Evolutionary conservation across 2,113 vertebrate species (phyloP).

Genomic region (Anhinga rufa): DNA sequence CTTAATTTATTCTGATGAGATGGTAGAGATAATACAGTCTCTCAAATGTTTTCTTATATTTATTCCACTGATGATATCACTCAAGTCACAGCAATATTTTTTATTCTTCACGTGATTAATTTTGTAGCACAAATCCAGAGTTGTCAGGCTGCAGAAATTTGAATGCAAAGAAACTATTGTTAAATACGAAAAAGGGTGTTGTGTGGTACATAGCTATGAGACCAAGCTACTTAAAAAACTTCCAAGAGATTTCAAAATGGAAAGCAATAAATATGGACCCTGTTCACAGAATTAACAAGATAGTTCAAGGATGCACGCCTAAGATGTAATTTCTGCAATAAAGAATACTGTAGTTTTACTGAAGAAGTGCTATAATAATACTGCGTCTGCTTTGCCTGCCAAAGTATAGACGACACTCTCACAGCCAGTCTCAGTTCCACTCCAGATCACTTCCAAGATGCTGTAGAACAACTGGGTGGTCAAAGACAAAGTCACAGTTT

Average conservation of each 20-base stretch:
- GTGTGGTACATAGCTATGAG: neutral
- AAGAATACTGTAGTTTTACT: neutral
- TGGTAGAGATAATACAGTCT: neutral
- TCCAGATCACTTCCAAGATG: slow-evolving; percentile 60
- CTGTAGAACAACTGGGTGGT: slow-evolving; percentile 49
- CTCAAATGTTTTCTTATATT: neutral
- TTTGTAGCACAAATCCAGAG: neutral
- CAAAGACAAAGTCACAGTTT: slow-evolving; percentile 45
- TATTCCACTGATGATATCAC: neutral
- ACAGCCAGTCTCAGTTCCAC: slow-evolving; percentile 61
- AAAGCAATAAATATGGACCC: neutral
- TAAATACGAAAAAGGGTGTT: neutral
- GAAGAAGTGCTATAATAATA: slow-evolving; percentile 1
- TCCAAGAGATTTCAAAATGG: neutral
- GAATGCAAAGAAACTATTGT: neutral
- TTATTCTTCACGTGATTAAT: neutral
- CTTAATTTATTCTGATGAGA: neutral
- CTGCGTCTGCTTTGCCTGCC: slow-evolving; percentile 40
- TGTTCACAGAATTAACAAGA: neutral
- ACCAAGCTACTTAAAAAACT: neutral
- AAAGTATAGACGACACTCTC: slow-evolving; percentile 39
- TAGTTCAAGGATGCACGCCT: neutral
- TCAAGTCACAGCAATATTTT: neutral
- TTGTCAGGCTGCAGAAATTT: neutral
- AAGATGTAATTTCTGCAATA: neutral